A percentile compares a stretch with the other conserved stretches of the same genome.
Evolutionary conservation across 30 jellyfish, hydroid and myxozoan genomes (phyloP).

Genomic region (Aurelia sp.): DNA sequence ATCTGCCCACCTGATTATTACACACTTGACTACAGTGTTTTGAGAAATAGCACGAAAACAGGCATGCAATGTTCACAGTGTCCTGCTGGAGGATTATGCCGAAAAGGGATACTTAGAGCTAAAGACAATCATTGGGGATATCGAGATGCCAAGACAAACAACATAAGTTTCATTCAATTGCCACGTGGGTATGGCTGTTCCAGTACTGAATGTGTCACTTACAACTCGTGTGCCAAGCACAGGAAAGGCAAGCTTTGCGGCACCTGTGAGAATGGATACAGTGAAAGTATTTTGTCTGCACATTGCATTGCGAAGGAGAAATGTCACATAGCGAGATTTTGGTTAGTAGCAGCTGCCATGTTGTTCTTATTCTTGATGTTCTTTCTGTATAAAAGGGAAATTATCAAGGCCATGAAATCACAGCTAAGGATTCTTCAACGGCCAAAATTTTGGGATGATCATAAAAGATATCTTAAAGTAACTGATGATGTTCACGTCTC

Average conservation of each 20-base stretch:
- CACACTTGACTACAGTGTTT: background rate
- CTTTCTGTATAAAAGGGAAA: background rate
- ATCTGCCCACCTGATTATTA: background rate
- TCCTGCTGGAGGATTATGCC: constrained; percentile 5
- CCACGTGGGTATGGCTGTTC: background rate
- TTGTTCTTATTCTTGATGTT: background rate
- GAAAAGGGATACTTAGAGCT: background rate
- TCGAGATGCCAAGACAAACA: background rate
- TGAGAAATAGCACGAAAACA: background rate
- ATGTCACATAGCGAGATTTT: background rate
- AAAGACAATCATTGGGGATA: background rate
- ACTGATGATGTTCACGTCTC: no score
- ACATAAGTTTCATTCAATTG: background rate
- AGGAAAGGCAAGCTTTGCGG: background rate
- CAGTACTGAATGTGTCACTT: background rate
- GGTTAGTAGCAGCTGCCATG: background rate
- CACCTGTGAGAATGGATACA: background rate
- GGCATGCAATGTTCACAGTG: background rate
- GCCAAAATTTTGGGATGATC: no score
- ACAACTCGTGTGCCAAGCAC: background rate
- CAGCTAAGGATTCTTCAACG: background rate
- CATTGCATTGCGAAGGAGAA: background rate
- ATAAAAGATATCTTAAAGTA: no score
- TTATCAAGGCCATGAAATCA: background rate
- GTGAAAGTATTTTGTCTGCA: constrained; percentile 2